phyloP scores from a whole-genome alignment of 2,113 vertebrate species.

The Rhinopomastus cyanomelas region DNA sequence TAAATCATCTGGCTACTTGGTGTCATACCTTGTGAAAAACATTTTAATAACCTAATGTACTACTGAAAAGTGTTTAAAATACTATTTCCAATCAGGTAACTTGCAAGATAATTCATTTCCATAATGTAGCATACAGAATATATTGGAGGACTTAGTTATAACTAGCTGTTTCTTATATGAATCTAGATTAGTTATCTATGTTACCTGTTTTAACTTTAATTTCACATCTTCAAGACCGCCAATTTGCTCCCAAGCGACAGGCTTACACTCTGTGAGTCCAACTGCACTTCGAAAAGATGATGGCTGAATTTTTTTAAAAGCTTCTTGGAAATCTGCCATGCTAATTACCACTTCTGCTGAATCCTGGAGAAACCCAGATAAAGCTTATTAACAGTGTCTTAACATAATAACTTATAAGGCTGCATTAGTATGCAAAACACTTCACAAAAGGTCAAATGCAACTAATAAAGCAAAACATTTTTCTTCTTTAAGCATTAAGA shows the following conservation, averaged over 20 bases:
- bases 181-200: neutral
- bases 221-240: slow-evolving; percentile 95
- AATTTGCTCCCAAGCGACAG: slow-evolving; percentile 88
- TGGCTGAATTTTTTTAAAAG: slow-evolving; percentile 85
- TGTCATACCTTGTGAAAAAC: neutral
- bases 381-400: neutral
- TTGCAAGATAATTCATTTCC: neutral
- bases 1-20: neutral
- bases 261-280: slow-evolving; percentile 83
- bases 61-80: neutral
- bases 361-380: slow-evolving; percentile 69
- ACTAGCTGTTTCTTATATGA: neutral
- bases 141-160: neutral
- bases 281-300: slow-evolving; percentile 85
- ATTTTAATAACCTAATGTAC: neutral
- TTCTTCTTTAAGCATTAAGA: neutral
- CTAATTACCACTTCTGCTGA: slow-evolving; percentile 59
- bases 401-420: neutral
- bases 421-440: neutral
- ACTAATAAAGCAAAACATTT: neutral
- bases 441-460: neutral
- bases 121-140: neutral
- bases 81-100: neutral
- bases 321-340: slow-evolving; percentile 82
- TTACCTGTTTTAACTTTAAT: slow-evolving; percentile 89